Percentiles rank a stretch among this genome's conserved stretches.
These are phyloP conservation scores for Gryon sp. DNA, from an alignment of 1,140 invertebrate genomes.

Conservation along the genomic window DNA sequence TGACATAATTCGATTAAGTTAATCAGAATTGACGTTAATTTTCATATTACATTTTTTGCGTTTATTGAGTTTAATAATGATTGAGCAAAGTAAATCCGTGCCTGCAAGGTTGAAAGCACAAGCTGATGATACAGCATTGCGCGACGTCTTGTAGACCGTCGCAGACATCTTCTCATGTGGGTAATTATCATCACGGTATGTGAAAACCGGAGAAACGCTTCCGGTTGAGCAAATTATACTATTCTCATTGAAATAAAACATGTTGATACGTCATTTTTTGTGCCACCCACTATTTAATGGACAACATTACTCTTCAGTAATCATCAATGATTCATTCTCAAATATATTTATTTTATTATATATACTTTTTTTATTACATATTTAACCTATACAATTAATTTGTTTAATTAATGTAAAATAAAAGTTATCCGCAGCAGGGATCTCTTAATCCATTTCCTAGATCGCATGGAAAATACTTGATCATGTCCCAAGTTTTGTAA, in stretches of 20 bases:
- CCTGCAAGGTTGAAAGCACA: slow-evolving; percentile 34
- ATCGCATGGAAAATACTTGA: no score
- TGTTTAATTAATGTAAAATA: no score
- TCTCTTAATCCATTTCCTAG: no score
- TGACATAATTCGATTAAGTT: no score
- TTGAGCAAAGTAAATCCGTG: slow-evolving; percentile 6
- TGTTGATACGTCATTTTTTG: slow-evolving; percentile 51
- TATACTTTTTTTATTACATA: no score
- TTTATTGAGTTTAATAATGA: background rate
- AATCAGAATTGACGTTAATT: no score
- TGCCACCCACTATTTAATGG: slow-evolving; percentile 22
- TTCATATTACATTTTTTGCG: no score
- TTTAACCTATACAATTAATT: no score
- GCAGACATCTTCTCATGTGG: slow-evolving; percentile 70
- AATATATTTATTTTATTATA: background rate
- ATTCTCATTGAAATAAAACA: slow-evolving; percentile 56
- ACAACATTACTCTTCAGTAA: slow-evolving; percentile 20
- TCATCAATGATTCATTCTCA: background rate
- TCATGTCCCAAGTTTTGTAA: no score
- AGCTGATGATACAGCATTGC: slow-evolving; percentile 46
- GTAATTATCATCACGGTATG: slow-evolving; percentile 76
- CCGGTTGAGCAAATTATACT: slow-evolving; percentile 68
- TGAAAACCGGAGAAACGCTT: slow-evolving; percentile 78
- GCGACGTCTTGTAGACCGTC: slow-evolving; percentile 55
- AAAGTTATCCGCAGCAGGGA: no score